Percentiles rank a stretch among this genome's conserved stretches.
phyloP scores from a whole-genome alignment of 2,797 vertebrate species.

The Smutsia temminckii region DNA sequence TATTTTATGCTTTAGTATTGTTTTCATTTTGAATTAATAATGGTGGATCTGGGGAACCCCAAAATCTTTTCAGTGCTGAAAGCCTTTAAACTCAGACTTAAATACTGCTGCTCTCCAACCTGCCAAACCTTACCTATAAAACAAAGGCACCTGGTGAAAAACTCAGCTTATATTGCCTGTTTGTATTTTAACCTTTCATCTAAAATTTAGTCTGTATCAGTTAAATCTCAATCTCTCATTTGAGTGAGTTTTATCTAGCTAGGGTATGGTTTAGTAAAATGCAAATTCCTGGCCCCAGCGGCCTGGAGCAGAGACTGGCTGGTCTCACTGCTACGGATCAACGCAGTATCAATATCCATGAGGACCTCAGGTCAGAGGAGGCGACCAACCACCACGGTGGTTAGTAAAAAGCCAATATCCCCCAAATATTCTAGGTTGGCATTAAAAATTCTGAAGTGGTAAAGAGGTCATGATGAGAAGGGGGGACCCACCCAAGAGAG shows the following conservation, averaged over 20 bases:
- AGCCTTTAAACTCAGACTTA: neutral
- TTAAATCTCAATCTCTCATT: neutral
- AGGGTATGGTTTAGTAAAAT: neutral
- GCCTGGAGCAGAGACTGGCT: neutral
- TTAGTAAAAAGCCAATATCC: neutral
- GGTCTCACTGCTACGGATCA: neutral
- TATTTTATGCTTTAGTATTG: neutral
- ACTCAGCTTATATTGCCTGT: neutral
- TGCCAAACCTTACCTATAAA: neutral
- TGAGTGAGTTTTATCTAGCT: neutral
- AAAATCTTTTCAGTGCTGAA: neutral
- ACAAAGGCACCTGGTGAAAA: slow-evolving; percentile 23
- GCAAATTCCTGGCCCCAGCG: neutral
- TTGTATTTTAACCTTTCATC: neutral
- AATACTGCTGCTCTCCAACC: neutral
- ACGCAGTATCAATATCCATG: neutral
- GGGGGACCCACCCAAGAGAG: no score
- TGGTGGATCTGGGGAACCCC: neutral
- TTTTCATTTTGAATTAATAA: slow-evolving; percentile 23
- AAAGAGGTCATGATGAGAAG: neutral
- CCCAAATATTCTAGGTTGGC: neutral
- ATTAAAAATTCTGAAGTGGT: neutral
- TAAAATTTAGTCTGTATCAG: neutral
- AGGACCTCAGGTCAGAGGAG: neutral
- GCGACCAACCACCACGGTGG: neutral